These are phyloP conservation scores for Oryzaephilus surinamensis DNA, from an alignment of 1,140 invertebrate species.

Conservation along the genomic window DNA sequence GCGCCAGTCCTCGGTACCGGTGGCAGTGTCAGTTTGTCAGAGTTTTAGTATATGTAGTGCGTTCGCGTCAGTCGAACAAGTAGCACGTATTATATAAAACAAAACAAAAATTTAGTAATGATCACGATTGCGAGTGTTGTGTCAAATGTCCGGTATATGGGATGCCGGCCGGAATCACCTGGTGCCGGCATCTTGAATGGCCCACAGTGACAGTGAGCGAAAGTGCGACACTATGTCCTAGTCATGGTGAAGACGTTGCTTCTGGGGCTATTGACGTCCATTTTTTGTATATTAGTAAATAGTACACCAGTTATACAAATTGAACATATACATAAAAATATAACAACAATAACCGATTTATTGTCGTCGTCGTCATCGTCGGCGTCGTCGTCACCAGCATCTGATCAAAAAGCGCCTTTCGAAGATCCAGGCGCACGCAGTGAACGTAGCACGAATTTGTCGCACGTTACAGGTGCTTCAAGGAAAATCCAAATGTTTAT, in stretches of 20 bases:
- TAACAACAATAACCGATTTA: too few relatives aligned
- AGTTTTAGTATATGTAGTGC: conserved; percentile 16
- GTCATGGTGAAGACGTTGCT: conserved; percentile 37
- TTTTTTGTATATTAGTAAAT: too few relatives aligned
- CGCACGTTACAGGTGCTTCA: conserved; percentile 58
- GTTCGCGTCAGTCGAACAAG: conserved; percentile 20
- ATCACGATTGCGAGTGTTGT: conserved; percentile 16
- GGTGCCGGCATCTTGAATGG: conserved; percentile 19
- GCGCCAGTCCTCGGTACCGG: conserved; percentile 1
- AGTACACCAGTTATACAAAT: too few relatives aligned
- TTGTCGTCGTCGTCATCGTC: too few relatives aligned
- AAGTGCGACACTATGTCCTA: conserved; percentile 34
- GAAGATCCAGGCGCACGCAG: conserved; percentile 36
- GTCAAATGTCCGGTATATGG: conserved; percentile 20
- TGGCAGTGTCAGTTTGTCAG: conserved; percentile 3
- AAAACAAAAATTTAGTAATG: conserved; percentile 4
- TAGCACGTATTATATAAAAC: conserved; percentile 14
- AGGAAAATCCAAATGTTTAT: conserved; percentile 71
- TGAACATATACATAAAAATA: too few relatives aligned
- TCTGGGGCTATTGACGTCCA: conserved; percentile 34
- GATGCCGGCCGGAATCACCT: conserved; percentile 17
- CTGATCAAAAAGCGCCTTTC: conserved; percentile 9
- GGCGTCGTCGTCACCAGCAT: conserved; percentile 19
- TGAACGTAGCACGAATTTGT: conserved; percentile 62
- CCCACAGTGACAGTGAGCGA: conserved; percentile 31